Percentiles rank a stretch among this genome's conserved stretches.
These are phyloP conservation scores for Sternarchorhynchus goeldii DNA, from an alignment of 2,797 vertebrate species.

Conservation along the genomic window DNA sequence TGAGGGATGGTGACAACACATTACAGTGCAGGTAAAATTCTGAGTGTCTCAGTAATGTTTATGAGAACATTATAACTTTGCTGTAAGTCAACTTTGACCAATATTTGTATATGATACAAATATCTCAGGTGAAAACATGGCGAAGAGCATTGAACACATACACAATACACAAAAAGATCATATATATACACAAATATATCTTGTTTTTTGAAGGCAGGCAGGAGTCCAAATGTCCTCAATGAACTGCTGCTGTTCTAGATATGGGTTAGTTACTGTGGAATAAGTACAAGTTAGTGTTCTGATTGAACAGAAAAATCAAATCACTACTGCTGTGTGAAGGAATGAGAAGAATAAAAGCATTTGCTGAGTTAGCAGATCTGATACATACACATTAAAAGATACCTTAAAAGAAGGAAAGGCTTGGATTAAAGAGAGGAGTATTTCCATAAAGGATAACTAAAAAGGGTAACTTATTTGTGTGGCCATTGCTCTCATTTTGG, in stretches of 20 bases:
- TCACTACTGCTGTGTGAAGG: neutral
- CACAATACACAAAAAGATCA: neutral
- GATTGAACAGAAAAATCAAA: neutral
- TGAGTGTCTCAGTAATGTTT: too few species aligned
- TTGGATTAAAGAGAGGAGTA: neutral
- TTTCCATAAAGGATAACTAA: neutral
- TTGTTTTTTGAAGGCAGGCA: neutral
- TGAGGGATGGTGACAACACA: neutral
- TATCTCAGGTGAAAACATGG: neutral
- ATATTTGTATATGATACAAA: neutral
- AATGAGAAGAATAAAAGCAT: neutral
- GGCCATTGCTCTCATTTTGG: neutral
- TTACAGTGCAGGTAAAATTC: too few species aligned
- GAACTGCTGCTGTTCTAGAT: slow-evolving; percentile 5
- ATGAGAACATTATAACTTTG: too few species aligned
- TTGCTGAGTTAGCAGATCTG: neutral
- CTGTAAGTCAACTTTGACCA: neutral
- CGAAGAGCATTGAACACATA: neutral
- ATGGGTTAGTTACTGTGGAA: slow-evolving; percentile 10
- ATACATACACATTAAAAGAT: neutral
- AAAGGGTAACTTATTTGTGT: neutral
- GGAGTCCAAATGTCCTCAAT: neutral
- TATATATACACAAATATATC: neutral
- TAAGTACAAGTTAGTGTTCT: neutral
- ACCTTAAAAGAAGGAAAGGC: neutral